A percentile compares a stretch with the other conserved stretches of the same genome.
Conservation (phyloP, 2,888 invertebrate genomes). For the Endomychus coccineus region DNA sequence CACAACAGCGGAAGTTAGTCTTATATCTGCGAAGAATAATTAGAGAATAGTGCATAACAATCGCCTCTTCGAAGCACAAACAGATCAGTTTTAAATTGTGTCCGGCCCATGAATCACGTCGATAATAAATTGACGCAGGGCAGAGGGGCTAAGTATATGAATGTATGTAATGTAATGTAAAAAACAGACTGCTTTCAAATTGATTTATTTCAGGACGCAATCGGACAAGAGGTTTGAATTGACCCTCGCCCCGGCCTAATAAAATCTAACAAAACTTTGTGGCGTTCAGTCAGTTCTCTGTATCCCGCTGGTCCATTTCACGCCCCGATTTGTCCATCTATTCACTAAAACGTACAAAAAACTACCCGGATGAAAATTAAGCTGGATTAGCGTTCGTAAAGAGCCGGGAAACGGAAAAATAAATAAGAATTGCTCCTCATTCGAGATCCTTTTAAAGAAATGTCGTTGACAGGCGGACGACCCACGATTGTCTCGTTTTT, state of each 20-base stretch:
- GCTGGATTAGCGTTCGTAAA: conserved; percentile 40
- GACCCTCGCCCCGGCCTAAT: conserved; percentile 28
- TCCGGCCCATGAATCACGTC: no score
- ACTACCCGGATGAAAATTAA: conserved; percentile 40
- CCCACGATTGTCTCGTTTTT: conserved; percentile 12
- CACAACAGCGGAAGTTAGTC: no score
- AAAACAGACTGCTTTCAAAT: conserved; percentile 29
- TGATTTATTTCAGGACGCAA: conserved; percentile 30
- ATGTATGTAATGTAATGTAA: conserved; percentile 33
- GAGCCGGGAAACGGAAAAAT: conserved; percentile 42
- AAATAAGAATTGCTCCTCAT: conserved; percentile 38
- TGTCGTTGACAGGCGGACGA: conserved; percentile 15
- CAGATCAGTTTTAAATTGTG: no score
- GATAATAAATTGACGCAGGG: conserved; percentile 13
- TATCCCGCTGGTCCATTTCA: conserved; percentile 35
- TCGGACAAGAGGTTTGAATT: conserved; percentile 24
- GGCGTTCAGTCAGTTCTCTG: conserved; percentile 5
- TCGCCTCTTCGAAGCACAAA: no score
- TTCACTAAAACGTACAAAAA: conserved; percentile 29
- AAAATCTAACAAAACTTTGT: conserved; percentile 31
- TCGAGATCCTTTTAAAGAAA: conserved; percentile 15
- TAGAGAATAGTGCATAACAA: no score
- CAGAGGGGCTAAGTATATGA: conserved; percentile 30
- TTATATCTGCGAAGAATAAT: no score
- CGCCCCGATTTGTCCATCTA: conserved; percentile 31